Percentiles rank a stretch among this genome's conserved stretches.
Evolutionary conservation across 2,797 vertebrate species (phyloP).

Genomic region (Furcifer pardalis): DNA sequence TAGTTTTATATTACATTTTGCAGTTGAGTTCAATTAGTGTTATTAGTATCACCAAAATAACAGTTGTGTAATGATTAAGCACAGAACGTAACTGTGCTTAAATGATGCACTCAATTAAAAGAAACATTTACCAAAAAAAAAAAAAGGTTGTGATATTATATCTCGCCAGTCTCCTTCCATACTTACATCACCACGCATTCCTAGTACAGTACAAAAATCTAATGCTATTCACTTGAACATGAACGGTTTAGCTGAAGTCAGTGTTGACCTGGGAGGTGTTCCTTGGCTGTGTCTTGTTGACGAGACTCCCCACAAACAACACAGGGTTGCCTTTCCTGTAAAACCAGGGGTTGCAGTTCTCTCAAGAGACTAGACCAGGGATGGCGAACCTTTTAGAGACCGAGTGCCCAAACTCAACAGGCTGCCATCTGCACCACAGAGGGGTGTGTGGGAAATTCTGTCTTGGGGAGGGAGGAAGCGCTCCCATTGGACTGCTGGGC

Average conservation of each 20-base stretch:
- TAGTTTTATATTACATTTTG: constrained; percentile 63
- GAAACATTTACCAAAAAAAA: constrained; percentile 32
- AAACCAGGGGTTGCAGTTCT: too few relatives aligned
- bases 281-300: too few relatives aligned
- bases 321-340: too few relatives aligned
- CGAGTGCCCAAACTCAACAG: too few relatives aligned
- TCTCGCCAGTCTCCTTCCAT: neutral
- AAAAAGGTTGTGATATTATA: neutral
- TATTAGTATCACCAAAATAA: constrained; percentile 67
- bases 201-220: neutral
- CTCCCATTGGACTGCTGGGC: too few relatives aligned
- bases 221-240: neutral
- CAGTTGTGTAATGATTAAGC: constrained; percentile 65
- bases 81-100: constrained; percentile 70
- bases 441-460: too few relatives aligned
- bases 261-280: too few relatives aligned
- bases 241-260: neutral
- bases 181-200: neutral
- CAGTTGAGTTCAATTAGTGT: constrained; percentile 64
- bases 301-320: too few relatives aligned
- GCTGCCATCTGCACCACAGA: too few relatives aligned
- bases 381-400: too few relatives aligned
- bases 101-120: constrained; percentile 62
- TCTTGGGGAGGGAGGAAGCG: too few relatives aligned
- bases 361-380: too few relatives aligned